Conservation (phyloP, 1,140 invertebrate species). For the Venustaconcha ellipsiformis region DNA sequence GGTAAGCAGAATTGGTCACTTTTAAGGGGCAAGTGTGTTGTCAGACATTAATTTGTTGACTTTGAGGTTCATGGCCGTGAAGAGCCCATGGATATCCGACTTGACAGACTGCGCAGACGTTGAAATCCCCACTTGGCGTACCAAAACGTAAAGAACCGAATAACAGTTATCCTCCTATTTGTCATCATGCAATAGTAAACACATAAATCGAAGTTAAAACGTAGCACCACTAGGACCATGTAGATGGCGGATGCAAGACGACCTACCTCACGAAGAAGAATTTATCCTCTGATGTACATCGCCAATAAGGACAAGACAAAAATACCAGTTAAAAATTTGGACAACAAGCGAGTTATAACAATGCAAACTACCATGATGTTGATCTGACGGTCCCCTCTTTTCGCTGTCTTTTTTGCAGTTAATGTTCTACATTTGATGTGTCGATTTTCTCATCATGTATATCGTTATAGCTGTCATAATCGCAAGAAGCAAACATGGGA, state of each 20-base stretch:
- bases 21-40: too few relatives aligned
- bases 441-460: conserved; percentile 1
- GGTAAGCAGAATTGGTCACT: too few relatives aligned
- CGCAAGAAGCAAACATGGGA: conserved; percentile 18
- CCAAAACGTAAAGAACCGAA: conserved; percentile 10
- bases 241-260: conserved; percentile 13
- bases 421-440: conserved; percentile 1
- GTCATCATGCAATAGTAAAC: conserved; percentile 28
- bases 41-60: too few relatives aligned
- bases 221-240: conserved; percentile 1
- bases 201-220: conserved; percentile 24
- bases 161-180: conserved; percentile 1
- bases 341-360: conserved; percentile 17
- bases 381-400: conserved; percentile 12
- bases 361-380: conserved; percentile 16
- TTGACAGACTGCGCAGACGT: background rate
- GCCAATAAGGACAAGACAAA: conserved; percentile 4
- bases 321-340: conserved; percentile 19
- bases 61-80: too few relatives aligned
- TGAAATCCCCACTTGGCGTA: background rate
- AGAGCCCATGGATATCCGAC: too few relatives aligned
- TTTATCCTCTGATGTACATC: background rate
- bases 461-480: conserved; percentile 13
- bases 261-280: background rate
- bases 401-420: conserved; percentile 3